These are phyloP conservation scores for Rhamnusium bicolor DNA, from an alignment of 2,888 invertebrate species.

Conservation along the genomic window DNA sequence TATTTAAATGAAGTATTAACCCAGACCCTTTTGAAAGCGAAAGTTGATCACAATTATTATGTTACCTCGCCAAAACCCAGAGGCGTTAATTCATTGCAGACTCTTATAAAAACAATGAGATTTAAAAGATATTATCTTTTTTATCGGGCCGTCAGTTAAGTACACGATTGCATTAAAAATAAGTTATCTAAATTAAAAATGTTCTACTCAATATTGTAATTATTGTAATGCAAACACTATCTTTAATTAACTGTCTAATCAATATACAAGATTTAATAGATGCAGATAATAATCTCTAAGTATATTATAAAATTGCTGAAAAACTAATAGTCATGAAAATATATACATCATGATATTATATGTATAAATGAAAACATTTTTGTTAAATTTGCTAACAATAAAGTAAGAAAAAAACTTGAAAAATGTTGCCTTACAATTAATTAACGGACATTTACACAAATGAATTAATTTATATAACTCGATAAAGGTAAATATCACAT, in stretches of 20 bases:
- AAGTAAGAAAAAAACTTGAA: no score
- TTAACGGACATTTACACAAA: no score
- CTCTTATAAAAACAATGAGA: background rate
- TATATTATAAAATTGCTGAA: no score
- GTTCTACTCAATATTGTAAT: background rate
- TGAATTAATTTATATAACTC: no score
- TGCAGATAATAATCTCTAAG: no score
- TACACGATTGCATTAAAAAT: background rate
- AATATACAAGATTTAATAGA: background rate
- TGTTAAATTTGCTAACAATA: no score
- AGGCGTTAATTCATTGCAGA: background rate
- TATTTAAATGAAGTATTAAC: background rate
- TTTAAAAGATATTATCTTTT: background rate
- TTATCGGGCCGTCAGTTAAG: background rate
- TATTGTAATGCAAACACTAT: background rate
- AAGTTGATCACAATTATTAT: conserved; percentile 1
- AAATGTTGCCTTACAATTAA: no score
- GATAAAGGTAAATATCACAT: no score
- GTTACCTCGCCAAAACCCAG: background rate
- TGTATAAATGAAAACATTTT: no score
- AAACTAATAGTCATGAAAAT: no score
- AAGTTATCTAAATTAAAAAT: background rate
- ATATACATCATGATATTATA: no score
- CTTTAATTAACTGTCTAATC: background rate
- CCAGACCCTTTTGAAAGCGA: background rate